Percentiles rank a stretch among this genome's conserved stretches.
phyloP scores from a whole-genome alignment of 2,113 vertebrate genomes.

The Pterocles burchelli region DNA sequence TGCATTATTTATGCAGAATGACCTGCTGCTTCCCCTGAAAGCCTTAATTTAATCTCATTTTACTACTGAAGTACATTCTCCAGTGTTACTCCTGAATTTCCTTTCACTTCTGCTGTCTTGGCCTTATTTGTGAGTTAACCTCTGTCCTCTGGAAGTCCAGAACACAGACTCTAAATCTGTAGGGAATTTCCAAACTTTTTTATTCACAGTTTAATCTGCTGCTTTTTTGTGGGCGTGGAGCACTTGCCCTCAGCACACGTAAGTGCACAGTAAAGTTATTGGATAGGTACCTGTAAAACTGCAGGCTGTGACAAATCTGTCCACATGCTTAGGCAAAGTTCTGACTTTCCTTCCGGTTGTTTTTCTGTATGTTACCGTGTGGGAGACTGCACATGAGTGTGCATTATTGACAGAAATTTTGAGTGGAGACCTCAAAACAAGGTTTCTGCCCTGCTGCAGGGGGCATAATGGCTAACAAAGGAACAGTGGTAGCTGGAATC shows the following conservation, averaged over 20 bases:
- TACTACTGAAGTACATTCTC: neutral
- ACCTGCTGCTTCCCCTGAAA: neutral
- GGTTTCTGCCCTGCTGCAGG: neutral
- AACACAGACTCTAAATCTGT: neutral
- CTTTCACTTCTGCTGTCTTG: neutral
- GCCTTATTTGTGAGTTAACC: neutral
- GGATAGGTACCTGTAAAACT: neutral
- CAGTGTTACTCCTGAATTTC: neutral
- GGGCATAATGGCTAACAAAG: neutral
- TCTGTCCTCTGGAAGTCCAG: neutral
- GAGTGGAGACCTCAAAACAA: neutral
- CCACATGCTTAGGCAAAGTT: slow-evolving; percentile 14
- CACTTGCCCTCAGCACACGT: neutral
- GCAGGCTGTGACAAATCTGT: slow-evolving; percentile 53
- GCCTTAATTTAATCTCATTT: neutral
- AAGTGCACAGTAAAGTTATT: neutral
- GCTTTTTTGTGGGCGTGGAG: neutral
- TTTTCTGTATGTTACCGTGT: neutral
- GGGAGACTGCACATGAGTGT: neutral
- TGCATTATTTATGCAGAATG: neutral
- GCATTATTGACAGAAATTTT: neutral
- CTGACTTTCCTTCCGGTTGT: neutral
- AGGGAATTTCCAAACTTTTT: slow-evolving; percentile 19
- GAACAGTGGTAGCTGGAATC: neutral
- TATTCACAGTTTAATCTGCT: slow-evolving; percentile 2